Evolutionary conservation across 2,888 invertebrate species (phyloP).

Genomic region (Syrphus vitripennis): DNA sequence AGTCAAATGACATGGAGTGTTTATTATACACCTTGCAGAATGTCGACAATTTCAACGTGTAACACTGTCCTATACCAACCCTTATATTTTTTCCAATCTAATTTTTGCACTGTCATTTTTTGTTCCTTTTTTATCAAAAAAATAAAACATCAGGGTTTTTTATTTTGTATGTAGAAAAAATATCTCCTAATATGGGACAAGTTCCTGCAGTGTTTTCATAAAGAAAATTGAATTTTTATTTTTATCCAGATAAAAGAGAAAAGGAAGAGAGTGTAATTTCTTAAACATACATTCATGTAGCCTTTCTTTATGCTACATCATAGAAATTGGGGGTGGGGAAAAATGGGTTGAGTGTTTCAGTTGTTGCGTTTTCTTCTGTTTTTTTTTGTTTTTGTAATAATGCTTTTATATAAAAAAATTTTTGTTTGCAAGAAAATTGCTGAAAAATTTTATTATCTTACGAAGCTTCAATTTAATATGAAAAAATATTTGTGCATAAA

Average conservation of each 20-base stretch:
- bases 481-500: constrained; percentile 7
- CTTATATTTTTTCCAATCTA: constrained; percentile 37
- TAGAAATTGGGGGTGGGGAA: constrained; percentile 13
- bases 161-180: background rate
- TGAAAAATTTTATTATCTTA: constrained; percentile 18
- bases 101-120: constrained; percentile 28
- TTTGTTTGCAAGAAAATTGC: constrained; percentile 12
- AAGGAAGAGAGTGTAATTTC: constrained; percentile 37
- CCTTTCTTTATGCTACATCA: background rate
- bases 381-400: background rate
- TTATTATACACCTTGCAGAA: background rate
- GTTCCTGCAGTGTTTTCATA: constrained; percentile 45
- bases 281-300: constrained; percentile 30
- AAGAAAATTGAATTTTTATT: constrained; percentile 55
- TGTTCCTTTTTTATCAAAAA: constrained; percentile 6
- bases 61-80: constrained; percentile 19
- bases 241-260: constrained; percentile 7
- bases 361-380: background rate
- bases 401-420: background rate
- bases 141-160: background rate
- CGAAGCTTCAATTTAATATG: constrained; percentile 12
- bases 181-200: constrained; percentile 29
- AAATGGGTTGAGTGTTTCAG: background rate
- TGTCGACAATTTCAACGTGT: constrained; percentile 19
- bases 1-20: background rate